Percentiles rank a stretch among this genome's conserved stretches.
Evolutionary conservation across 2,888 invertebrate genomes (phyloP).

Genomic region (Conomelus anceps): DNA sequence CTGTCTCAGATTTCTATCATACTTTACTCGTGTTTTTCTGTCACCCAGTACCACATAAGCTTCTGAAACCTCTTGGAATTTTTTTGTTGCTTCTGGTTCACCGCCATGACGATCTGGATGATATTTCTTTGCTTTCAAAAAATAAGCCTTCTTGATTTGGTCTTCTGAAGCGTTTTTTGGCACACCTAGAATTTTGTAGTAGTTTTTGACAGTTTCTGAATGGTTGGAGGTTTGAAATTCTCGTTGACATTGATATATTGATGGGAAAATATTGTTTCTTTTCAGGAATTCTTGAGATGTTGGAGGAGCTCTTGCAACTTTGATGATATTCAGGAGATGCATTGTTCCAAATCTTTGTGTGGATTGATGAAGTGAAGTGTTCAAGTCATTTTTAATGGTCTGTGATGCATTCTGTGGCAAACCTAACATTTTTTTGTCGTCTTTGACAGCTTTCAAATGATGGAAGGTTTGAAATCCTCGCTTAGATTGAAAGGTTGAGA

Average conservation of each 20-base stretch:
- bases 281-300: too few relatives aligned
- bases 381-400: too few relatives aligned
- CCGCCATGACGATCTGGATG: not conserved
- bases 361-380: too few relatives aligned
- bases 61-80: not conserved
- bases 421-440: not conserved
- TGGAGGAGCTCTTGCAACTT: too few relatives aligned
- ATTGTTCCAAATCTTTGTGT: too few relatives aligned
- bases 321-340: too few relatives aligned
- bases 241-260: not conserved
- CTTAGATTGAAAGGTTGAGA: not conserved
- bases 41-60: not conserved
- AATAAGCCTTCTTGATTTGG: not conserved
- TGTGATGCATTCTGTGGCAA: too few relatives aligned
- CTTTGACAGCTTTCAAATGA: not conserved
- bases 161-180: not conserved
- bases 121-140: not conserved
- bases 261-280: too few relatives aligned
- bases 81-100: not conserved
- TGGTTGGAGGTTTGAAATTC: not conserved
- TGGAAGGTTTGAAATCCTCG: not conserved
- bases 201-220: not conserved
- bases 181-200: not conserved
- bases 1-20: not conserved
- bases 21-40: not conserved